These are phyloP conservation scores for Entosphenus tridentatus DNA, from an alignment of 2,113 vertebrate genomes.

Conservation along the genomic window DNA sequence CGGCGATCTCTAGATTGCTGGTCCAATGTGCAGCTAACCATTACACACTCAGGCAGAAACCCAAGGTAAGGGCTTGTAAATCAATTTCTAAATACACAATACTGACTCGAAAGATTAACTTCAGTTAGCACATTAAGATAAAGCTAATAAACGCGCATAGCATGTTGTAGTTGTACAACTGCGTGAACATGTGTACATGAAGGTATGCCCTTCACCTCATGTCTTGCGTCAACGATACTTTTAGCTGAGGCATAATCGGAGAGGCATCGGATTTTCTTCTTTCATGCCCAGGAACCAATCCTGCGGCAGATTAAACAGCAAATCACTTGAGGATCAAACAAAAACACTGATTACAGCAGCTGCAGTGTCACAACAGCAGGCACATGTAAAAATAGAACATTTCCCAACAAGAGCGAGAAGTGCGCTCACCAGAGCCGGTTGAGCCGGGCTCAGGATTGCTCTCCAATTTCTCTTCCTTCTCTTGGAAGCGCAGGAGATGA, in stretches of 20 bases:
- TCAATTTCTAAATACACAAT: too few relatives aligned
- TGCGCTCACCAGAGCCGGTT: conserved; percentile 46
- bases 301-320: conserved; percentile 19
- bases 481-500: conserved; percentile 75
- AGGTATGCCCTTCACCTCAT: conserved; percentile 40
- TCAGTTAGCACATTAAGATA: too few relatives aligned
- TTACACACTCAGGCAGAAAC: too few relatives aligned
- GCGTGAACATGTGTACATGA: too few relatives aligned
- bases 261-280: conserved; percentile 72
- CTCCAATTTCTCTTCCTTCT: conserved; percentile 59
- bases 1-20: too few relatives aligned
- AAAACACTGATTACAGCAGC: too few relatives aligned
- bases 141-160: too few relatives aligned
- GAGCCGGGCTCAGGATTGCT: conserved; percentile 45
- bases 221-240: conserved; percentile 72
- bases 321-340: not conserved
- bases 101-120: too few relatives aligned
- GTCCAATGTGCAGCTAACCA: too few relatives aligned
- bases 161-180: too few relatives aligned
- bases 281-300: conserved; percentile 67
- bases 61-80: too few relatives aligned
- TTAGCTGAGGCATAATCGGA: conserved; percentile 57
- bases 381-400: not conserved
- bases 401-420: not conserved
- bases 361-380: too few relatives aligned